These are phyloP conservation scores for Oikopleura vanhoeffeni DNA, from an alignment of 23 tunicate species.

Conservation along the genomic window DNA sequence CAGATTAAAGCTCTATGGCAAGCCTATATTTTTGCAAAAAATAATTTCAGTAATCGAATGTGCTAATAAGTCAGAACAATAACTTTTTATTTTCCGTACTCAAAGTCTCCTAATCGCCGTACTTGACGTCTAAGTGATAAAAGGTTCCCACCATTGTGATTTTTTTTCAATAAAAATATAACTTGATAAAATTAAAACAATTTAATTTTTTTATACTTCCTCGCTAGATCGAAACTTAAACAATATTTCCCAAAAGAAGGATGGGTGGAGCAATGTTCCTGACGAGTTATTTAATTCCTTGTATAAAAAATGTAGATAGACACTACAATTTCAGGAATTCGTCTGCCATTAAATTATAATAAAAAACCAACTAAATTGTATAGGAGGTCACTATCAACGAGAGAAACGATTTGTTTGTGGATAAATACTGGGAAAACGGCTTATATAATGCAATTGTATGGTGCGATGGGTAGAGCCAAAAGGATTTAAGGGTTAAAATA, in stretches of 20 bases:
- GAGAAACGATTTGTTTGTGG: slow-evolving; percentile 89
- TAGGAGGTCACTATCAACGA: slow-evolving; percentile 85
- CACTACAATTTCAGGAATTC: slow-evolving; percentile 14
- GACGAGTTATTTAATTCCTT: slow-evolving; percentile 42
- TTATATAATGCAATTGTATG: slow-evolving; percentile 87
- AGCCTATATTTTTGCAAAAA: too few relatives aligned
- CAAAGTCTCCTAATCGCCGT: too few relatives aligned
- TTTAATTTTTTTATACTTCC: too few relatives aligned
- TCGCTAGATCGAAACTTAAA: slow-evolving; percentile 24
- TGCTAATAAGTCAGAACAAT: too few relatives aligned
- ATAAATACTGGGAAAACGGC: slow-evolving; percentile 45
- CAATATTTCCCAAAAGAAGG: slow-evolving; percentile 78
- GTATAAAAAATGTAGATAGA: slow-evolving; percentile 60
- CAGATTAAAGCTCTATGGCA: too few relatives aligned
- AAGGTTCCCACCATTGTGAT: too few relatives aligned
- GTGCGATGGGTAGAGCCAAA: slow-evolving; percentile 79
- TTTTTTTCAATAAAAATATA: too few relatives aligned
- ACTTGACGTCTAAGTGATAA: too few relatives aligned
- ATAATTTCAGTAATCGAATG: too few relatives aligned
- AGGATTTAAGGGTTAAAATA: too few relatives aligned
- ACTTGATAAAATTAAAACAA: too few relatives aligned
- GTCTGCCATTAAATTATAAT: neutral
- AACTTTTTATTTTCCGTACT: too few relatives aligned
- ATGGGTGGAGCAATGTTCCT: slow-evolving; percentile 96
- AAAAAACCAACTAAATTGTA: slow-evolving; percentile 14